A percentile compares a stretch with the other conserved stretches of the same genome.
Evolutionary conservation across 2,888 invertebrate genomes (phyloP).

Genomic region (Nomada fucata): DNA sequence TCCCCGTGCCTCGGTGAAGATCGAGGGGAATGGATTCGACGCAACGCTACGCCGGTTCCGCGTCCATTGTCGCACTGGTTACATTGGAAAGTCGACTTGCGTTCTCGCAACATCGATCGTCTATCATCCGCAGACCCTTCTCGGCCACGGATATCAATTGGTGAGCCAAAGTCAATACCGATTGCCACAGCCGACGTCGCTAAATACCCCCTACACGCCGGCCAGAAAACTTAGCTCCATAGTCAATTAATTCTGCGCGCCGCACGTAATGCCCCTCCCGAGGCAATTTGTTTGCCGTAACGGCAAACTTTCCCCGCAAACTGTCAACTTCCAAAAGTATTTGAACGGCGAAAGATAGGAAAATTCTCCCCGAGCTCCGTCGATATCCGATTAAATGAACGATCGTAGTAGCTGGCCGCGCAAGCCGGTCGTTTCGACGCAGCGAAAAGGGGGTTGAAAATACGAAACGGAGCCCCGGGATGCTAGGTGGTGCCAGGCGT

Average conservation of each 20-base stretch:
- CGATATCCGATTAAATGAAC: conserved; percentile 73
- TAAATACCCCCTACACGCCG: background rate
- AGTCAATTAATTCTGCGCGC: background rate
- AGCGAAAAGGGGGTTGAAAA: conserved; percentile 58
- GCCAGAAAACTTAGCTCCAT: background rate
- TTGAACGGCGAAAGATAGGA: background rate
- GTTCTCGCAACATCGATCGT: background rate
- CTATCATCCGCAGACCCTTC: background rate
- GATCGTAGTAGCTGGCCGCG: background rate
- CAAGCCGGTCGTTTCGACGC: conserved; percentile 1
- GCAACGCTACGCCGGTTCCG: background rate
- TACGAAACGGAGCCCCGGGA: conserved; percentile 63
- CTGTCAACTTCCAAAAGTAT: too few species aligned
- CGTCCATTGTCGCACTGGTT: background rate
- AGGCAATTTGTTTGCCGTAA: too few species aligned
- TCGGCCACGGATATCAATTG: background rate
- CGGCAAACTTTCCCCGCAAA: too few species aligned
- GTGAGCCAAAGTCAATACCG: background rate
- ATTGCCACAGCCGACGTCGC: background rate
- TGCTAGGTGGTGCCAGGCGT: conserved; percentile 33
- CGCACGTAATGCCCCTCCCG: too few species aligned
- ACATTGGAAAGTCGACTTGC: background rate
- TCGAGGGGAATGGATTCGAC: conserved; percentile 13
- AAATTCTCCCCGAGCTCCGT: conserved; percentile 56
- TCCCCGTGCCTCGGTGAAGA: background rate